Conservation (phyloP, 2,888 invertebrate genomes). For the Melanchra persicariae region DNA sequence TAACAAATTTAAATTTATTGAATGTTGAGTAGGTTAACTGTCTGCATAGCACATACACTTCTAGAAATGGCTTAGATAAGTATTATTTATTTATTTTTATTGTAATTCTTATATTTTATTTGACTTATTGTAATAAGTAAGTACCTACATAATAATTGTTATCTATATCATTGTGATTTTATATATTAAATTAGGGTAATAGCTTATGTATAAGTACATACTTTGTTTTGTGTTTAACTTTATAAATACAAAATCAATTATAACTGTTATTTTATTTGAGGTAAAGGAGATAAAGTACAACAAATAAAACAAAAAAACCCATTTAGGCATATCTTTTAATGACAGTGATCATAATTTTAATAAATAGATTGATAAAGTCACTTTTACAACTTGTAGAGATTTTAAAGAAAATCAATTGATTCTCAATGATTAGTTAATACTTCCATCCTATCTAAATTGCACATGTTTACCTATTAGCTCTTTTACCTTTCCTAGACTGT, state of each 20-base stretch:
- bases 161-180: slow-evolving; percentile 39
- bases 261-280: slow-evolving; percentile 44
- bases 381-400: slow-evolving; percentile 85
- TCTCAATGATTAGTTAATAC: slow-evolving; percentile 83
- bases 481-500: slow-evolving; percentile 85
- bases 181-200: slow-evolving; percentile 18
- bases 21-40: slow-evolving; percentile 16
- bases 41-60: slow-evolving; percentile 22
- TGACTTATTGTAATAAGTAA: slow-evolving; percentile 19
- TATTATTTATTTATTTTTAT: background rate
- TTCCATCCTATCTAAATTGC: slow-evolving; percentile 88
- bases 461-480: slow-evolving; percentile 87
- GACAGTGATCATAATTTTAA: slow-evolving; percentile 86
- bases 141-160: background rate
- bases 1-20: slow-evolving; percentile 17
- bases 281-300: too few relatives aligned
- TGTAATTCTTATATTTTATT: slow-evolving; percentile 10
- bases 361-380: slow-evolving; percentile 88
- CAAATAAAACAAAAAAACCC: slow-evolving; percentile 64
- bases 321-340: slow-evolving; percentile 85
- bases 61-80: slow-evolving; percentile 14
- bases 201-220: slow-evolving; percentile 32
- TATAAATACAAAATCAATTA: slow-evolving; percentile 48
- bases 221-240: slow-evolving; percentile 33
- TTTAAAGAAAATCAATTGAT: slow-evolving; percentile 85